These are phyloP conservation scores for Eupithecia centaureata DNA, from an alignment of 2,888 invertebrate species.

Conservation along the genomic window DNA sequence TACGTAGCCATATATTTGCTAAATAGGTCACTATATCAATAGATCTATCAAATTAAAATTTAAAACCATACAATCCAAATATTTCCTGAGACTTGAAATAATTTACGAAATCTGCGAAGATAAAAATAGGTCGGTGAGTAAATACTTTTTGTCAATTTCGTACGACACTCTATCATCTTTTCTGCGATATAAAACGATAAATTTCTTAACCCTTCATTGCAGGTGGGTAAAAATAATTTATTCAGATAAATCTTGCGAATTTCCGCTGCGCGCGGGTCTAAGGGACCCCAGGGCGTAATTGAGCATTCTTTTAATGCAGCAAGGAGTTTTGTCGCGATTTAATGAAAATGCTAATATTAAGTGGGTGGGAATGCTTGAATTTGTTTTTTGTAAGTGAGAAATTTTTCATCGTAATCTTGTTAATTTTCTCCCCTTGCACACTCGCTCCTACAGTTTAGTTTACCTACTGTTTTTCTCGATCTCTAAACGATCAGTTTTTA, in stretches of 20 bases:
- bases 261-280: conserved; percentile 64
- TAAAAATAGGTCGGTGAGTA: no score
- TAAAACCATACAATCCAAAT: no score
- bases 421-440: conserved; percentile 17
- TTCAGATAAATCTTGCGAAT: conserved; percentile 80
- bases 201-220: conserved; percentile 79
- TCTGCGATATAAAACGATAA: conserved; percentile 60
- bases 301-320: conserved; percentile 73
- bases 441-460: neutral
- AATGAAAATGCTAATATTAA: conserved; percentile 69
- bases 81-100: no score
- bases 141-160: neutral
- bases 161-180: neutral
- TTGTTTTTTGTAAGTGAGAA: conserved; percentile 34
- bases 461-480: neutral
- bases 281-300: conserved; percentile 75
- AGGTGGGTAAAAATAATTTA: conserved; percentile 81
- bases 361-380: conserved; percentile 33
- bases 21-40: neutral
- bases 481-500: neutral
- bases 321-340: conserved; percentile 67
- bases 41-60: no score
- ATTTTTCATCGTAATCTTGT: conserved; percentile 33
- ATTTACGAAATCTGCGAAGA: neutral
- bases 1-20: no score